phyloP scores from a whole-genome alignment of 2,888 invertebrate species.

The Dermolepida albohirtum region DNA sequence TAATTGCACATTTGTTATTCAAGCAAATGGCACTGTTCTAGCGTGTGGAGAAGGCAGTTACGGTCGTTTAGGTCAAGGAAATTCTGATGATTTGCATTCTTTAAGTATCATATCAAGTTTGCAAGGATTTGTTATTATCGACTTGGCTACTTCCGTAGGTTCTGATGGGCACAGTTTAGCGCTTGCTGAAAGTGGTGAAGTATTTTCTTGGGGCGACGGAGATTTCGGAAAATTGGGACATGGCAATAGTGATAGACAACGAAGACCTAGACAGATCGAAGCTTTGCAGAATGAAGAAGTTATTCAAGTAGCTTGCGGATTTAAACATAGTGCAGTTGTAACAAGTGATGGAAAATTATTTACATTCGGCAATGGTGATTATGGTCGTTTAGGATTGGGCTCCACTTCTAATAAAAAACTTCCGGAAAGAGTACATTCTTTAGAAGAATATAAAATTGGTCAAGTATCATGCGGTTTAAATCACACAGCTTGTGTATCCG shows the following conservation, averaged over 20 bases:
- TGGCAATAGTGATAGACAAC: constrained; percentile 73
- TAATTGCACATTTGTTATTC: constrained; percentile 75
- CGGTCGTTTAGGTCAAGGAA: constrained; percentile 73
- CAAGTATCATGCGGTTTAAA: constrained; percentile 73
- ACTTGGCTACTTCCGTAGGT: constrained; percentile 73
- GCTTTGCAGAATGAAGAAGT: constrained; percentile 72
- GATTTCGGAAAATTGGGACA: constrained; percentile 76
- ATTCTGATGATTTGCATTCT: constrained; percentile 72
- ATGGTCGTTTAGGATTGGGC: constrained; percentile 72
- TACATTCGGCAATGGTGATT: constrained; percentile 76
- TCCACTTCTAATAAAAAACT: constrained; percentile 72
- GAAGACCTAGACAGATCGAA: constrained; percentile 73
- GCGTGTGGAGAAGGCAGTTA: constrained; percentile 76
- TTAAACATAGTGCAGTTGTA: constrained; percentile 74
- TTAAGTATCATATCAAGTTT: constrained; percentile 71
- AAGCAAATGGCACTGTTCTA: constrained; percentile 71
- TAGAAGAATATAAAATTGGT: constrained; percentile 68
- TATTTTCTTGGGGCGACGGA: constrained; percentile 76
- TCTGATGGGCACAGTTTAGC: constrained; percentile 76
- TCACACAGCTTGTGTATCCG: constrained; percentile 72
- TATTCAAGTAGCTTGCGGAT: constrained; percentile 72
- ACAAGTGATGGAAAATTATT: constrained; percentile 73
- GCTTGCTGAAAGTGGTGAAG: constrained; percentile 74
- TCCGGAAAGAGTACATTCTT: constrained; percentile 69
- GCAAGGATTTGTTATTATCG: constrained; percentile 74